Evolutionary conservation across 2,113 vertebrate genomes (phyloP).

Genomic region (Balaeniceps rex): DNA sequence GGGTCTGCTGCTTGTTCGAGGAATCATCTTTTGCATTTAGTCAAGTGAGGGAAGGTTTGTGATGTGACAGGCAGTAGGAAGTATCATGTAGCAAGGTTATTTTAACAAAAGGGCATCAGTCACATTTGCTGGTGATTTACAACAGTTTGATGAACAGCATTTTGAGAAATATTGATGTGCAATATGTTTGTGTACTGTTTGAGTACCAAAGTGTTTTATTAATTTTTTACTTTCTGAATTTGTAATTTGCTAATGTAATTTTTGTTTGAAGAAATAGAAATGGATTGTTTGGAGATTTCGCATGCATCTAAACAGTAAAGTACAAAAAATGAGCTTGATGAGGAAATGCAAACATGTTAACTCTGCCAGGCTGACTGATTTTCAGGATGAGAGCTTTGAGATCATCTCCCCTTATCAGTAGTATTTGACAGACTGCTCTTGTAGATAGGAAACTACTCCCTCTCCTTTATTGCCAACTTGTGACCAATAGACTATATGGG

Average conservation of each 20-base stretch:
- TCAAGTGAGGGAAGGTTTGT: neutral
- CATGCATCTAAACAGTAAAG: neutral
- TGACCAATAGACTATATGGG: neutral
- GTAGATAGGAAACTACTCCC: neutral
- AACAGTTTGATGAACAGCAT: neutral
- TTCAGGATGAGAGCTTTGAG: neutral
- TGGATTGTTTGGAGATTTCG: neutral
- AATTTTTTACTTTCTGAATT: neutral
- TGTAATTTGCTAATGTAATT: neutral
- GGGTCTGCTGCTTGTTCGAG: neutral
- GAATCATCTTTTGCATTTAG: neutral
- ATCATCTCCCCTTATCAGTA: neutral
- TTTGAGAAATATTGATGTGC: neutral
- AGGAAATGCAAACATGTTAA: neutral
- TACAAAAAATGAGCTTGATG: neutral
- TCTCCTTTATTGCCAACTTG: neutral
- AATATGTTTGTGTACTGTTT: neutral
- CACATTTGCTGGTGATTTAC: neutral
- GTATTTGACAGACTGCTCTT: neutral
- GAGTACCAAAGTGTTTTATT: neutral
- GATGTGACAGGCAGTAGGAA: neutral
- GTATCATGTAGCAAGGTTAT: neutral
- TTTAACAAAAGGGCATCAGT: neutral
- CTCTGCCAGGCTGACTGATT: neutral
- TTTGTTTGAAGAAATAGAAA: neutral